Evolutionary conservation across 2,888 invertebrate genomes (phyloP), one percentile per base, ranked within the genome.

Genomic region (Ephialtes manifestator): DNA sequence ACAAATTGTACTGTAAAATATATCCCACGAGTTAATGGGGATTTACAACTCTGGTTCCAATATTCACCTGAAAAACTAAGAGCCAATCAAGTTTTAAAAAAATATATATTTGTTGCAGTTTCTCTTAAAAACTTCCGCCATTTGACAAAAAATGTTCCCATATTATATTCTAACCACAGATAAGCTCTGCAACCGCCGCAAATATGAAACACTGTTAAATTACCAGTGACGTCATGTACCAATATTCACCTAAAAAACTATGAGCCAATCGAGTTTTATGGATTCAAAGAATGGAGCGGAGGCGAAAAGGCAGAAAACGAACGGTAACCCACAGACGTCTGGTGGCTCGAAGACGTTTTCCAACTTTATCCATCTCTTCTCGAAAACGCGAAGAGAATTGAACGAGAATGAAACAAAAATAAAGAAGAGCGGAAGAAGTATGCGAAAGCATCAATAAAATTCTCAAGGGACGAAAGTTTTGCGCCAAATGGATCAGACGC

Each of bases 381-480:
- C 31, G n/a, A 70, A 15, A 78, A 70, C 60, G 48, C 68, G 18
- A 63, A 48, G 28, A 35, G 74, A 20, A 35, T 51, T 28, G 43
- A 68, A 43, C 15, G 31, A 18, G 31, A 46, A 48, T n/a, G 53
- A 71, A 35, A 46, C 28, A 58, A 48, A 53, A 58, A 24, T 28
- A 35, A 35, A 63, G 18, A 74, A 18, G 60, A 28, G 63, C 8
- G 35, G n/a, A 68, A 15, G 48, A 81, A 35, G 70, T 20, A 76
- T 67, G 48, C 18, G 39, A 60, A 72, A 70, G 72, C 77, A 48
- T 72, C 81, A 46, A 60, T 74, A 67, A 53, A 48, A 81, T 53
- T 82, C 72, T 77, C 81, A 20, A 13, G 72, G 48, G 75, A 81
- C 46, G 46, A 31, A 63, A 81, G 60, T 79, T 79, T 79, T 35